Percentiles rank a stretch among this genome's conserved stretches.
These are phyloP conservation scores for Nannoperca obscura DNA, from an alignment of 2,797 vertebrate genomes.

Conservation along the genomic window DNA sequence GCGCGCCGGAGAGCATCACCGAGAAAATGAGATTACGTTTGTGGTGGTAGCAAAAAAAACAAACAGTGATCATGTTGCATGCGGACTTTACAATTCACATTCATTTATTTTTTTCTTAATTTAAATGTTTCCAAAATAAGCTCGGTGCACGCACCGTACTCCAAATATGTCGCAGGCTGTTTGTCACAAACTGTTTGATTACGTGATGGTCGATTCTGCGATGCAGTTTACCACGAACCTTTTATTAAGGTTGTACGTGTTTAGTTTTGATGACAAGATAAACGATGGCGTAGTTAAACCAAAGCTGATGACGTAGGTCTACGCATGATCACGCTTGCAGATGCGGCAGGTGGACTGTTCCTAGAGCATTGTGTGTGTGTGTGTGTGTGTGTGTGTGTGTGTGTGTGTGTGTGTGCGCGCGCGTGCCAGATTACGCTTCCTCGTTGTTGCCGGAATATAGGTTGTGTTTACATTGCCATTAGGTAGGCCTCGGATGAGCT, in stretches of 20 bases:
- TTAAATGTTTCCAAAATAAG: background rate
- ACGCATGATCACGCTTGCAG: conserved; percentile 58
- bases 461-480: conserved; percentile 71
- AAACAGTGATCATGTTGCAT: background rate
- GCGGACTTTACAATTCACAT: background rate
- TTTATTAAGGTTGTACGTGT: background rate
- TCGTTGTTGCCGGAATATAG: conserved; percentile 29
- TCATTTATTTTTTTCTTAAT: background rate
- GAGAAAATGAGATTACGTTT: conserved; percentile 50
- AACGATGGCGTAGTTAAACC: conserved; percentile 57
- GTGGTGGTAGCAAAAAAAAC: background rate
- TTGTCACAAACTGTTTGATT: conserved; percentile 17
- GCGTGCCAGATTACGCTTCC: conserved; percentile 43
- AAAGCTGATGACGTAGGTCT: conserved; percentile 62
- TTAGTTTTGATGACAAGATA: conserved; percentile 15
- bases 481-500: conserved; percentile 23
- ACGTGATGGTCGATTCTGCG: conserved; percentile 12
- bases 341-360: conserved; percentile 78
- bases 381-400: background rate
- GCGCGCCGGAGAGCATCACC: conserved; percentile 67
- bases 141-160: background rate
- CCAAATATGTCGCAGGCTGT: background rate
- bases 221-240: conserved; percentile 6
- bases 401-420: background rate
- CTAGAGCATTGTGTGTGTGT: conserved; percentile 26